Conservation (phyloP, 2,888 invertebrate species). For the Pasiphila rectangulata region DNA sequence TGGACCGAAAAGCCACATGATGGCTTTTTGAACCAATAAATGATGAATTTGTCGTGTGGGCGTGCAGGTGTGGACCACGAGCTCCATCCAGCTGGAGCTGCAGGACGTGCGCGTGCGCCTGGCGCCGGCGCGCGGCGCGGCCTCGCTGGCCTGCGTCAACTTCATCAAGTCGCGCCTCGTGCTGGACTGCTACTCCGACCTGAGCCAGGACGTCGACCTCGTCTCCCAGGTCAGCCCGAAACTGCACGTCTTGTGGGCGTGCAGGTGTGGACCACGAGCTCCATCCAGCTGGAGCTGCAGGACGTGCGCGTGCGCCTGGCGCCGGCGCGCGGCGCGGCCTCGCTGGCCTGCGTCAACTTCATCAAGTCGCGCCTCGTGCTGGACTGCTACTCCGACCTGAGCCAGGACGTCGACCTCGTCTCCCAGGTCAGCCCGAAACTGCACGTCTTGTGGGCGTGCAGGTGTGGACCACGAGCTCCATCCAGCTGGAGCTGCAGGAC, state of each 20-base stretch:
- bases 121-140: slow-evolving; percentile 77
- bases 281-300: slow-evolving; percentile 89
- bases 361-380: slow-evolving; percentile 92
- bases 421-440: slow-evolving; percentile 82
- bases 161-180: slow-evolving; percentile 94
- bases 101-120: slow-evolving; percentile 91
- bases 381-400: slow-evolving; percentile 92
- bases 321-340: slow-evolving; percentile 76
- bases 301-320: slow-evolving; percentile 90
- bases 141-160: slow-evolving; percentile 90
- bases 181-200: slow-evolving; percentile 92
- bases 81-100: slow-evolving; percentile 90
- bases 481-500: slow-evolving; percentile 91
- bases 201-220: slow-evolving; percentile 94
- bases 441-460: slow-evolving; percentile 43
- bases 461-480: slow-evolving; percentile 89
- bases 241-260: slow-evolving; percentile 15
- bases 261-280: slow-evolving; percentile 88
- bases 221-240: slow-evolving; percentile 86
- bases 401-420: slow-evolving; percentile 95
- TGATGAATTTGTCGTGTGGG: not conserved
- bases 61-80: slow-evolving; percentile 85
- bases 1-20: no score
- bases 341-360: slow-evolving; percentile 94
- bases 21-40: no score